Evolutionary conservation across 1,140 invertebrate genomes (phyloP), one percentile per base, ranked within the genome.

Genomic region (Hirudo medicinalis): DNA sequence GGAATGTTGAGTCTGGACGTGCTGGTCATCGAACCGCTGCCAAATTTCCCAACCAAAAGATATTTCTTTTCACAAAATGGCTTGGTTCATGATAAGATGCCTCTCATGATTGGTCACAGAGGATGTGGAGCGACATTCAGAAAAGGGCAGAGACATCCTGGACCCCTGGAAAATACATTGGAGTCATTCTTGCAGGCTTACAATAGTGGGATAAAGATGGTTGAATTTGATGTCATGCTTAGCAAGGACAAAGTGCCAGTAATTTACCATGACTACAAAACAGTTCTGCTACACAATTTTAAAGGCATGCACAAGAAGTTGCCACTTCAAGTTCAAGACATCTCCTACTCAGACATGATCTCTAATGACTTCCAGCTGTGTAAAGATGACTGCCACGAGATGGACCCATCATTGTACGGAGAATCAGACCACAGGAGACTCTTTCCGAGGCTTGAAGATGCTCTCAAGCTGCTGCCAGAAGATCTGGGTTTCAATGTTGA

Each of bases 201-300:
- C 25, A 15, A 53, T 36, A 54, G 27, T 20, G 69, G 69, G 49
- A 53, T 53, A 22, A 53, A 54, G 19, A 43, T 70, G n/a, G 53
- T 70, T 0, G 69, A 70, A 53, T 70, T 70, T 54, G 69, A 70
- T 22, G 69, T 70, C 1, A 54, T 70, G 36, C 69, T 70, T 13
- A 70, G 40, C n/a, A 43, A 53, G 49, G 69, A 70, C 36, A 36
- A 53, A 49, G 29, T 70, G 25, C 69, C 69, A 22, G 29, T 70
- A 25, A 25, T 70, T 36, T 53, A 70, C 53, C 69, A 70, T 54
- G 69, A 70, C 53, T 70, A 71, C 54, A 3, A 27, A 36, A 70
- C 69, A 8, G 57, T 63, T 22, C 22, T 32, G 29, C 11, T 32
- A 6, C 22, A 63, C 8, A 25, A 22, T 25, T 25, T 25, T 63